Percentiles rank a stretch among this genome's conserved stretches.
These are phyloP conservation scores for Hycleus phaleratus DNA, from an alignment of 1,140 invertebrate species.

Conservation along the genomic window DNA sequence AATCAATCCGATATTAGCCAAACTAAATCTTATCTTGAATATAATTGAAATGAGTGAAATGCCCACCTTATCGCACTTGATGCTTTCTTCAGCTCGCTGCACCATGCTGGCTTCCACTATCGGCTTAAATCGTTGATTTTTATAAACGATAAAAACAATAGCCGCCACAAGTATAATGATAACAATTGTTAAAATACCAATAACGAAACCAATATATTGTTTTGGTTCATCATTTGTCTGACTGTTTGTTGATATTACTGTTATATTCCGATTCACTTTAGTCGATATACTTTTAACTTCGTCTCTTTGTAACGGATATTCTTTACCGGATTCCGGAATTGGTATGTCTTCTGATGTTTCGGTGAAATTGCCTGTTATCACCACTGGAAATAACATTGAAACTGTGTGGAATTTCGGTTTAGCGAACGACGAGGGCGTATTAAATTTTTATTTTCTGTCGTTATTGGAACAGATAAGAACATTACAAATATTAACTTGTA, in stretches of 20 bases:
- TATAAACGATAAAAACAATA: constrained; percentile 63
- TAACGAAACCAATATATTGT: constrained; percentile 62
- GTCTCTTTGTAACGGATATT: constrained; percentile 60
- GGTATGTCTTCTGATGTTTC: constrained; percentile 50
- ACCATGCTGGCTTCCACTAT: constrained; percentile 27
- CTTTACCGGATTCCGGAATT: constrained; percentile 39
- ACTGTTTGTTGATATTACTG: constrained; percentile 14
- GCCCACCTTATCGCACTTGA: constrained; percentile 27
- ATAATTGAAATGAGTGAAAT: background rate
- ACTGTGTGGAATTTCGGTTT: constrained; percentile 3
- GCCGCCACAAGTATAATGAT: constrained; percentile 60
- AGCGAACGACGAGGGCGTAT: no score
- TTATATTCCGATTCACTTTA: constrained; percentile 42
- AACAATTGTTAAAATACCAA: constrained; percentile 66
- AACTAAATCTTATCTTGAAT: background rate
- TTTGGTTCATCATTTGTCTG: constrained; percentile 46
- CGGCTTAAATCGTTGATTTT: constrained; percentile 56
- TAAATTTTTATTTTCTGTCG: no score
- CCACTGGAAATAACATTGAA: constrained; percentile 42
- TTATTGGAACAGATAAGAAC: no score
- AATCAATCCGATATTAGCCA: no score
- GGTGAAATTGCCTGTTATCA: constrained; percentile 60
- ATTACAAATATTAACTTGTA: no score
- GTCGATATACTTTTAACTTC: constrained; percentile 56
- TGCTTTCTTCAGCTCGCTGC: constrained; percentile 31